A percentile compares a stretch with the other conserved stretches of the same genome.
phyloP scores from a whole-genome alignment of 2,113 vertebrate species.

The Lipotes vexillifer region DNA sequence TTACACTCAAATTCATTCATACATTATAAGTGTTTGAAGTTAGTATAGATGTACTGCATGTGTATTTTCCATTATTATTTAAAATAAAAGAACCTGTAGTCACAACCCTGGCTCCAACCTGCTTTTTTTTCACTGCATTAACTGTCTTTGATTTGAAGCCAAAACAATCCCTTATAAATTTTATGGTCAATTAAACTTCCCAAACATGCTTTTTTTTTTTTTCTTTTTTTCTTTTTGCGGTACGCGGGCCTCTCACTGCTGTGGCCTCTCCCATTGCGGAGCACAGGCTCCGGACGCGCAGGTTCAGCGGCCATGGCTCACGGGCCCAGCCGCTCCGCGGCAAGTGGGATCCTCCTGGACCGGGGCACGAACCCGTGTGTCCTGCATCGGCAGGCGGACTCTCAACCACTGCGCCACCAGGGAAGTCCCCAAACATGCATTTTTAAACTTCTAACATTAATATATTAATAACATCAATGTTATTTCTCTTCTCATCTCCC shows the following conservation, averaged over 20 bases:
- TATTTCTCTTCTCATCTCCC: not conserved
- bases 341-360: too few relatives aligned
- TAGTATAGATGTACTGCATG: fast-evolving
- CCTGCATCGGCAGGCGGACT: too few relatives aligned
- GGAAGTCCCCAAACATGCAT: not conserved
- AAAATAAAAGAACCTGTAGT: not conserved
- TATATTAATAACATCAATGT: not conserved
- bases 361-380: too few relatives aligned
- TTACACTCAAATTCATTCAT: not conserved
- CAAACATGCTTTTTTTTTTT: not conserved
- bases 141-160: not conserved
- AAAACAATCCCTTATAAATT: not conserved
- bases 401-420: too few relatives aligned
- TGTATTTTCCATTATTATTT: not conserved
- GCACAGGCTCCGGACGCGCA: too few relatives aligned
- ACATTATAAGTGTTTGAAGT: not conserved
- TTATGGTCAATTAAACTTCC: not conserved
- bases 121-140: not conserved
- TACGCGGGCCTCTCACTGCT: too few relatives aligned
- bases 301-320: too few relatives aligned
- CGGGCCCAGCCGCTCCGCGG: too few relatives aligned
- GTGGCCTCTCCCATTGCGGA: too few relatives aligned
- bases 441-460: not conserved
- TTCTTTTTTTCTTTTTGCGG: too few relatives aligned
- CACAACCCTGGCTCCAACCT: not conserved